A percentile compares a stretch with the other conserved stretches of the same genome.
These are phyloP conservation scores for Enteromius argenteus DNA, from an alignment of 2,797 vertebrate genomes.

Conservation along the genomic window DNA sequence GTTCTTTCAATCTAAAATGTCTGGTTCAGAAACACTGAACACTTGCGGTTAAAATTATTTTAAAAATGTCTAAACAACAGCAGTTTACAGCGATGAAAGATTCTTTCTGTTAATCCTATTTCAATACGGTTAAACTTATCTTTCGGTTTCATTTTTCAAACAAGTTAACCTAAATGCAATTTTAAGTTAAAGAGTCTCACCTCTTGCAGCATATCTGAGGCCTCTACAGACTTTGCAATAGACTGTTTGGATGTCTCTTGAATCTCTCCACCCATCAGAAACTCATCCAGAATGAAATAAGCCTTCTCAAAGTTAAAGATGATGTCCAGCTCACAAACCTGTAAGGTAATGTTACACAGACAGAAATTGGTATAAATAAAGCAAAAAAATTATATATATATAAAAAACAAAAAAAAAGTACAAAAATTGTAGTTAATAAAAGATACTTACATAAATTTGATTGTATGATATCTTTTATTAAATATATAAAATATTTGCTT, in stretches of 20 bases:
- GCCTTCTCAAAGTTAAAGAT: conserved; percentile 99
- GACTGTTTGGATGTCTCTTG: conserved; percentile 96
- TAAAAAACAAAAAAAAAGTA: not conserved
- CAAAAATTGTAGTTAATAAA: not conserved
- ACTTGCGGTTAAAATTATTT: not conserved
- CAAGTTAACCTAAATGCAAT: not conserved
- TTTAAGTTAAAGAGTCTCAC: conserved; percentile 66
- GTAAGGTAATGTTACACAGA: not conserved
- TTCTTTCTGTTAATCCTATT: not conserved
- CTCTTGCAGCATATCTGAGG: conserved; percentile 98
- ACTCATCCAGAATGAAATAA: conserved; percentile 98
- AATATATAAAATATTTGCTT: not conserved
- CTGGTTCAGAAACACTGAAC: not conserved
- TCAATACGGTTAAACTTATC: not conserved
- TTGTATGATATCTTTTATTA: not conserved
- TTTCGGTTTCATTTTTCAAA: not conserved
- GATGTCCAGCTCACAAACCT: conserved; percentile 98
- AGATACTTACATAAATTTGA: not conserved
- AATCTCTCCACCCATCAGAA: conserved; percentile 94
- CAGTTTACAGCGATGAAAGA: not conserved
- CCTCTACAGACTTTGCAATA: conserved; percentile 89
- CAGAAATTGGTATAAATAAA: not conserved
- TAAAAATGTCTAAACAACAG: not conserved
- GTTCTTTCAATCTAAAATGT: conserved; percentile 1
- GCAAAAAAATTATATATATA: not conserved